phyloP scores from a whole-genome alignment of 2,797 vertebrate genomes.

The Psittacula echo region DNA sequence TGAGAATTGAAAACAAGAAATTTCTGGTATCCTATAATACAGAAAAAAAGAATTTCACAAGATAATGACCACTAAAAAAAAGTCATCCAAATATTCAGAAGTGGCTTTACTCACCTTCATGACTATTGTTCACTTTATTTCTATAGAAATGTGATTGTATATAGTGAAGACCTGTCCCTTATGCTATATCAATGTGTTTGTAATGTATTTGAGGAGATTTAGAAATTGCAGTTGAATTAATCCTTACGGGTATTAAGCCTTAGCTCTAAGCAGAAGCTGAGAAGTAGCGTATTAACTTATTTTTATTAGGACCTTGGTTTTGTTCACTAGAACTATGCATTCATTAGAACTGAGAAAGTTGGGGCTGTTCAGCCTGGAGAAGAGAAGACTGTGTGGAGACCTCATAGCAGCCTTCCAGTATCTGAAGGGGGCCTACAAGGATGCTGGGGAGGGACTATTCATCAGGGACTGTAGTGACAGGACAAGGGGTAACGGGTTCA shows the following conservation, averaged over 20 bases:
- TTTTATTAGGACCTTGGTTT: neutral
- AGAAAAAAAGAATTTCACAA: neutral
- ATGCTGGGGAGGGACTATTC: too few species aligned
- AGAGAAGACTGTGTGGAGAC: too few species aligned
- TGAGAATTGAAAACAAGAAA: neutral
- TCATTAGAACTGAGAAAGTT: too few species aligned
- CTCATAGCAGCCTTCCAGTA: too few species aligned
- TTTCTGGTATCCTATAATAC: neutral
- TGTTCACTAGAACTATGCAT: neutral
- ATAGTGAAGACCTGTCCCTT: neutral
- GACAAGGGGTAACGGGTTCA: too few species aligned
- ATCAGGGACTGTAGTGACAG: too few species aligned
- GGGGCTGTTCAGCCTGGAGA: too few species aligned
- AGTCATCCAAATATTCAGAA: neutral
- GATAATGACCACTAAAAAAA: neutral
- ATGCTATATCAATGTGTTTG: neutral
- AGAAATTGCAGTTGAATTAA: neutral
- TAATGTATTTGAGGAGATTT: neutral
- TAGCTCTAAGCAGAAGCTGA: neutral
- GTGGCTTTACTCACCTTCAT: neutral
- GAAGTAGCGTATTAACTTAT: neutral
- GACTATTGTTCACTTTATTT: neutral
- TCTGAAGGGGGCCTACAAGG: too few species aligned
- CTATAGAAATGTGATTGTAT: neutral
- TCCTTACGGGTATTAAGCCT: neutral